Evolutionary conservation across 2,113 vertebrate genomes (phyloP).

Genomic region (Arothron firmamentum): DNA sequence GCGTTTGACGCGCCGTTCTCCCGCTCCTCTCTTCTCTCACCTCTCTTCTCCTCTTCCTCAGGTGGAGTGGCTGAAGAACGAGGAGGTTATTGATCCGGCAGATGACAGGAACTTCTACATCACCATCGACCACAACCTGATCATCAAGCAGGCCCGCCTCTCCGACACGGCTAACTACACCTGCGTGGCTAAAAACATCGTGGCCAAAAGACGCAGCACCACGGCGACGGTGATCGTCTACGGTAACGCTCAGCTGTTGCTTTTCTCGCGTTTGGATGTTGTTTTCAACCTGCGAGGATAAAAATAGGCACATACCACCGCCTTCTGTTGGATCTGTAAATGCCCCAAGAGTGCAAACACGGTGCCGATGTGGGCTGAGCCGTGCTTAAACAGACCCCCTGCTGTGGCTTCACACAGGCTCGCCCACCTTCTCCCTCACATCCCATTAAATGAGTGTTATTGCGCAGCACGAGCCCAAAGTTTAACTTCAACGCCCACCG

Average conservation of each 20-base stretch:
- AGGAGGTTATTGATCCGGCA: constrained; percentile 92
- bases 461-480: constrained; percentile 42
- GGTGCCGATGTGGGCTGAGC: constrained; percentile 49
- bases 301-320: too few relatives aligned
- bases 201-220: constrained; percentile 93
- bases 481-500: constrained; percentile 46
- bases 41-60: constrained; percentile 40
- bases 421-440: constrained; percentile 42
- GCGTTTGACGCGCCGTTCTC: constrained; percentile 1
- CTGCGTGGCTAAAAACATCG: constrained; percentile 96
- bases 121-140: constrained; percentile 98
- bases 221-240: constrained; percentile 96
- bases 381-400: constrained; percentile 52
- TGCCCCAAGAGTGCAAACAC: constrained; percentile 36
- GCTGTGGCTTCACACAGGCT: constrained; percentile 53
- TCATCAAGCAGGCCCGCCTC: constrained; percentile 97
- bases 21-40: not conserved
- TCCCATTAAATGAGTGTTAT: constrained; percentile 44
- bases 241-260: constrained; percentile 71
- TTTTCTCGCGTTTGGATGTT: not conserved
- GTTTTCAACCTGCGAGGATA: too few relatives aligned
- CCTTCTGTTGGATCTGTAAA: constrained; percentile 15
- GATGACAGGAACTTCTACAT: constrained; percentile 99
- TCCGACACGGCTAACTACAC: constrained; percentile 98
- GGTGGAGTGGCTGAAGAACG: constrained; percentile 99